These are phyloP conservation scores for Uromys caudimaculatus DNA, from an alignment of 2,797 vertebrate genomes.

Conservation along the genomic window DNA sequence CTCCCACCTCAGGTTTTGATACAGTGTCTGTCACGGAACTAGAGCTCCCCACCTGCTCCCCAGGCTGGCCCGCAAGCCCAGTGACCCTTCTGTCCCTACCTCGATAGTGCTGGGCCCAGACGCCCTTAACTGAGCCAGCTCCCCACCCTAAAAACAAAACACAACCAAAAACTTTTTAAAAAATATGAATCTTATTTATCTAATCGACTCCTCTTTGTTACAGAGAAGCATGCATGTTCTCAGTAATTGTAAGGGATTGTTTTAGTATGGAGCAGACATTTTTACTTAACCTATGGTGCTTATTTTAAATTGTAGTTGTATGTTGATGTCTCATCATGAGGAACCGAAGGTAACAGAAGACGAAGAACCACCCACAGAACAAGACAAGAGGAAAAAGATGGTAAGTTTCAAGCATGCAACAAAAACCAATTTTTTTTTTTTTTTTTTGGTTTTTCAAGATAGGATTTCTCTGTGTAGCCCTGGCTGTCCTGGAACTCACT, in stretches of 20 bases:
- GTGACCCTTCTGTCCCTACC: not conserved
- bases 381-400: slow-evolving; percentile 98
- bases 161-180: not conserved
- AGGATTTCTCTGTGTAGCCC: too few relatives aligned
- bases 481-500: too few relatives aligned
- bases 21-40: not conserved
- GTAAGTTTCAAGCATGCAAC: slow-evolving; percentile 87
- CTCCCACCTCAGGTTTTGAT: not conserved
- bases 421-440: too few relatives aligned
- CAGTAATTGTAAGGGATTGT: not conserved
- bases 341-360: slow-evolving; percentile 95
- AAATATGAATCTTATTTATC: not conserved
- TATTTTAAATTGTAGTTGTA: slow-evolving; percentile 91
- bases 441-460: too few relatives aligned
- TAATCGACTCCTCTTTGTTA: not conserved
- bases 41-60: not conserved
- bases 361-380: slow-evolving; percentile 96
- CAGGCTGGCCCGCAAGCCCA: not conserved
- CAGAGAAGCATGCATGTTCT: not conserved
- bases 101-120: not conserved
- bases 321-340: slow-evolving; percentile 96
- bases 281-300: slow-evolving; percentile 7
- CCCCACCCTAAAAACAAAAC: not conserved
- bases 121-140: not conserved
- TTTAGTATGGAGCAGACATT: slow-evolving; percentile 25